Evolutionary conservation across 2,888 invertebrate genomes (phyloP), one percentile per base, ranked within the genome.

Genomic region (Xanthia icteritia): DNA sequence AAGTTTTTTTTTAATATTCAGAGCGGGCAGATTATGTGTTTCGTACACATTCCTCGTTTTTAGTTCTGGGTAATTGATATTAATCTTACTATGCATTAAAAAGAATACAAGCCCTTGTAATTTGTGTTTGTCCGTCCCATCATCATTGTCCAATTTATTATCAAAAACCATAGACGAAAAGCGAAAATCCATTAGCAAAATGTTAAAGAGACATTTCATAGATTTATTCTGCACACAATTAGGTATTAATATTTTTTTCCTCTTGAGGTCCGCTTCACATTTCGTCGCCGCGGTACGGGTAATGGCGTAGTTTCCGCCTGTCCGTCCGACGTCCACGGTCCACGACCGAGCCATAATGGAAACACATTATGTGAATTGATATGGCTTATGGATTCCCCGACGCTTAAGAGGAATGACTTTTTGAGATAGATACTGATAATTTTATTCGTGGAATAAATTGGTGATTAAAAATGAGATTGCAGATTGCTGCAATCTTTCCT

Each of bases 321-420:
- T 71, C 84, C 65, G 51, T 72, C 73, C 67, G 48, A 81, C 61
- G 63, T 68, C 27, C 79, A 66, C 71, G 42, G 36, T 66, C 20
- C 75, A 36, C 76, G 42, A 71, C 39, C 66, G n/a, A 42, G 42
- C 60, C 65, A 69, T 86, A 79, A 78, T 67, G 81, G 73, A 71
- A 83, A 77, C 68, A 74, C 79, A 84, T 88, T 87, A 84, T 72
- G 71, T 81, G 76, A 76, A 87, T 88, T 81, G 79, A 86, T 82
- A 82, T 84, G 73, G 82, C 81, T 82, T 81, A 60, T 69, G 76
- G 67, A 48, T 77, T 72, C 51, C 45, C 73, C 70, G n/a, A 42
- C 77, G 77, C 78, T 79, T 75, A 79, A 73, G 67, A 54, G 54
- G 56, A 76, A 73, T 61, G 60, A 60, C 45, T 64, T 76, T 85